Evolutionary conservation across 2,113 vertebrate species (phyloP), one percentile per base, ranked within the genome.

Genomic region (Hypomesus transpacificus): DNA sequence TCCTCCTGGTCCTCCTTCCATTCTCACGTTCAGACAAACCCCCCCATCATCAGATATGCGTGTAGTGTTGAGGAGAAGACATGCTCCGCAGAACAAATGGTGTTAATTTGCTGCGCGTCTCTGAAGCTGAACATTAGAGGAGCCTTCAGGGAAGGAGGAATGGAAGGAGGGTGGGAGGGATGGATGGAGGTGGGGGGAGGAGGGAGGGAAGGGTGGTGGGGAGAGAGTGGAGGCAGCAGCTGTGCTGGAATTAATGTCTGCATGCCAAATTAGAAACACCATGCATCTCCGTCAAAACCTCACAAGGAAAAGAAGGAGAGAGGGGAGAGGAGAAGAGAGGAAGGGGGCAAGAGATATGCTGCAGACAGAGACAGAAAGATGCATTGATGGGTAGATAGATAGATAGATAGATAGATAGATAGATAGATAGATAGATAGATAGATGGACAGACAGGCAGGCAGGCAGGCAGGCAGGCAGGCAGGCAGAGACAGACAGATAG

Each of bases 61-160:
- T 89, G 92, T 88, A 90, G 90, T 90, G 90, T 91, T 90, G 91
- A 91, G 91, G 92, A 94, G 90, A 92, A 93, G 92, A 90, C 93
- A 93, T 92, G 92, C 92, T 95, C 93, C 79, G 90, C 92, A 95
- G 93, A 96, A 95, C 94, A 95, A 96, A 96, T 93, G 93, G 95
- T 94, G 94, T 94, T 96, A 94, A 95, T 95, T 93, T 94, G 93
- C 93, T 89, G 94, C 82, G 84, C 87, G 93, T 93, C 93, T 95
- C 92, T 89, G 86, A 95, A 95, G 93, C 93, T 86, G 92, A 89
- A 92, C 91, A 92, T 93, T 91, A 91, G 92, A 91, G 81, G 92
- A 89, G 94, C 94, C 94, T 93, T 94, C 88, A 89, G 93, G 95
- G 93, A 90, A 85, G 88, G 83, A 75, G 75, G 59, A 17, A 50